Conservation (phyloP, 1,140 invertebrate species). For the Archivesica marissinica region DNA sequence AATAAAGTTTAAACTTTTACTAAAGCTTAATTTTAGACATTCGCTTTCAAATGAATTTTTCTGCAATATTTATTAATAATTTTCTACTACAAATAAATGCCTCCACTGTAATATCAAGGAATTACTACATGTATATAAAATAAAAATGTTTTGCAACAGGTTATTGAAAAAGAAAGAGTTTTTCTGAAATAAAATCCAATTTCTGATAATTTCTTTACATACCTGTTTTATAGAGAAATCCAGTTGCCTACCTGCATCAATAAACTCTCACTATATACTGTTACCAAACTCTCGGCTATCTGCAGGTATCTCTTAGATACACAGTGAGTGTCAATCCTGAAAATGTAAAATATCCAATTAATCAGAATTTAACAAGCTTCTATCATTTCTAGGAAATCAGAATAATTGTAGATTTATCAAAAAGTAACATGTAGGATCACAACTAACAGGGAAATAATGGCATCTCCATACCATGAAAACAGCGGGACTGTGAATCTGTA, state of each 20-base stretch:
- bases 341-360: conserved; percentile 33
- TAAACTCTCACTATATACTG: not conserved
- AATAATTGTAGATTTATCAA: conserved; percentile 27
- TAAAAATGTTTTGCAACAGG: too few species aligned
- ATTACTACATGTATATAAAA: too few species aligned
- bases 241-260: not conserved
- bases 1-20: too few species aligned
- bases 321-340: not conserved
- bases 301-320: not conserved
- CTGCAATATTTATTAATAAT: too few species aligned
- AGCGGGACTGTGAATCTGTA: conserved; percentile 21
- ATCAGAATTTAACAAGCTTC: conserved; percentile 40
- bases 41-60: too few species aligned
- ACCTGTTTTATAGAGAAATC: conserved; percentile 18
- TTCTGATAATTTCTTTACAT: too few species aligned
- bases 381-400: conserved; percentile 8
- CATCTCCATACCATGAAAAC: not conserved
- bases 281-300: not conserved
- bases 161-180: too few species aligned
- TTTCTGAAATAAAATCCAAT: too few species aligned
- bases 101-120: too few species aligned
- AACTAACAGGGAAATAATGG: conserved; percentile 20
- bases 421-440: conserved; percentile 7
- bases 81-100: too few species aligned
- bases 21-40: too few species aligned